Percentiles rank a stretch among this genome's conserved stretches.
Conservation (phyloP, 2,113 vertebrate species). For the Condylura cristata region DNA sequence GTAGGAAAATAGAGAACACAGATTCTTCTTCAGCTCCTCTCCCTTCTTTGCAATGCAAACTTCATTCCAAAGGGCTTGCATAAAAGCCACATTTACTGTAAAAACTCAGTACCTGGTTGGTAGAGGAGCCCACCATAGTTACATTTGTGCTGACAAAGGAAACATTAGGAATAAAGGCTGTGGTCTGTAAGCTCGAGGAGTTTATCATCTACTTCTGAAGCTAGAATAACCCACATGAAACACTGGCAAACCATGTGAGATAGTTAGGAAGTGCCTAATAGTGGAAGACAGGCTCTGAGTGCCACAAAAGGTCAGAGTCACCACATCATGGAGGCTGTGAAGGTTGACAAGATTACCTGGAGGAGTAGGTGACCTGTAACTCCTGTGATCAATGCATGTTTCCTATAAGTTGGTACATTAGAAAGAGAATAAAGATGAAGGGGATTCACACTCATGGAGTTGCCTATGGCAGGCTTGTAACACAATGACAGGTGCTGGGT, state of each 20-base stretch:
- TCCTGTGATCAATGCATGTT: background rate
- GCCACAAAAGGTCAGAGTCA: background rate
- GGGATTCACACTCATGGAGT: accelerated
- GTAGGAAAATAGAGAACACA: background rate
- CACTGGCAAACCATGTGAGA: background rate
- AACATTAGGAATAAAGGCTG: background rate
- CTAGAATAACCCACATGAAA: background rate
- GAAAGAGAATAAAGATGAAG: background rate
- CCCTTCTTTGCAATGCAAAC: background rate
- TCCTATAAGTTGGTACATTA: background rate
- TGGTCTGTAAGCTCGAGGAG: background rate
- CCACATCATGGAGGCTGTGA: background rate
- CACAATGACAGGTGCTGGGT: background rate
- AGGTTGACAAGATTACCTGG: background rate
- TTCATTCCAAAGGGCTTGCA: background rate
- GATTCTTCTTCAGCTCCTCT: background rate
- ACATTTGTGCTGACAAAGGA: background rate
- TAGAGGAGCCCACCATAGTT: background rate
- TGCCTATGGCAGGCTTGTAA: background rate
- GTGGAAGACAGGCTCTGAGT: background rate
- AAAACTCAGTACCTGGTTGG: background rate
- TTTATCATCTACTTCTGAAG: background rate
- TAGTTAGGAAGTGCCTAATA: background rate
- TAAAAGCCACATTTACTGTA: background rate
- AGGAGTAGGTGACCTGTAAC: background rate